Conservation (phyloP, 2,888 invertebrate genomes). For the Sussaba pulchella region DNA sequence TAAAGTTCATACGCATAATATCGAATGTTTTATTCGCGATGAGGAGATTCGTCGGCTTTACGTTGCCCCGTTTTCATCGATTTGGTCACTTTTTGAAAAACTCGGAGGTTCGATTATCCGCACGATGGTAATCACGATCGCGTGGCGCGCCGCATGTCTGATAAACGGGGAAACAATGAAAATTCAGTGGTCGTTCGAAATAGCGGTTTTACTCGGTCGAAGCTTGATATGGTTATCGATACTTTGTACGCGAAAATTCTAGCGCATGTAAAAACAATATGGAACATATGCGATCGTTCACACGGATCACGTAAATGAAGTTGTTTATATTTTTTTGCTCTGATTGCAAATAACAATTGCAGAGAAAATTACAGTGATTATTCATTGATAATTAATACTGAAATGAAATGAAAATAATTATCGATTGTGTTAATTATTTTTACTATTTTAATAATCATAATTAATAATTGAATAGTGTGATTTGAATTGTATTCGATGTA, state of each 20-base stretch:
- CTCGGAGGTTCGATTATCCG: slow-evolving; percentile 2
- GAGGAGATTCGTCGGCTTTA: slow-evolving; percentile 12
- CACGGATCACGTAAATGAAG: too few species aligned
- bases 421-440: too few species aligned
- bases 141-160: neutral
- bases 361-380: too few species aligned
- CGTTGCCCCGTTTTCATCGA: neutral
- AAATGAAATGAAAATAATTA: too few species aligned
- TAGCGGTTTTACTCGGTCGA: neutral
- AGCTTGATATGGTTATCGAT: slow-evolving; percentile 1
- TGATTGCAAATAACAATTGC: slow-evolving; percentile 15
- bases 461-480: too few species aligned
- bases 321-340: too few species aligned
- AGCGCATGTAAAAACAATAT: too few species aligned
- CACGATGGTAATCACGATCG: neutral
- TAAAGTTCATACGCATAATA: slow-evolving; percentile 27
- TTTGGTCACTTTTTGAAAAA: neutral
- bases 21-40: slow-evolving; percentile 37
- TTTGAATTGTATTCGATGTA: too few species aligned
- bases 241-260: too few species aligned
- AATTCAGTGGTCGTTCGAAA: neutral
- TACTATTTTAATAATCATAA: too few species aligned
- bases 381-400: too few species aligned
- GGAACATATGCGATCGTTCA: too few species aligned
- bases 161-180: slow-evolving; percentile 29